Conservation (phyloP, 2,113 vertebrate genomes). For the Pterocles burchelli region DNA sequence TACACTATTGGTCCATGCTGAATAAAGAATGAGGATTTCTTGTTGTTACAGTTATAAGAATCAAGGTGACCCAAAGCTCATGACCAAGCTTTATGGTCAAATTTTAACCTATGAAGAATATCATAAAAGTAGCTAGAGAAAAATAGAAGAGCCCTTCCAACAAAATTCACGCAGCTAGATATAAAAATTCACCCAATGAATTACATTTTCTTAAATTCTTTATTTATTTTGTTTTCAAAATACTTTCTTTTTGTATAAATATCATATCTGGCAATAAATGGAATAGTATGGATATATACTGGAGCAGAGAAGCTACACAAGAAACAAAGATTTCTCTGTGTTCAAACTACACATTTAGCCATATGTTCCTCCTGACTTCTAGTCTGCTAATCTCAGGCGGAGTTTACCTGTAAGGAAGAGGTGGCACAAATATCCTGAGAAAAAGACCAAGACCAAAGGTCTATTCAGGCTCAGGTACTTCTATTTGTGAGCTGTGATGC, state of each 20-base stretch:
- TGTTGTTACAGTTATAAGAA: not conserved
- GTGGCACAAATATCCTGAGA: not conserved
- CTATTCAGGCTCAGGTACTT: not conserved
- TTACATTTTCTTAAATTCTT: not conserved
- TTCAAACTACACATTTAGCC: not conserved
- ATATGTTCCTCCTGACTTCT: not conserved
- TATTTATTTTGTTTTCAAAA: not conserved
- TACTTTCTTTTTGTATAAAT: not conserved
- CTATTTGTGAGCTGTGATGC: not conserved
- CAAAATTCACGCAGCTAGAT: not conserved
- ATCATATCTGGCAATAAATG: not conserved
- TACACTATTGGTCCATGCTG: not conserved
- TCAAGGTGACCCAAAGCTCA: not conserved
- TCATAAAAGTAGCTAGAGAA: not conserved
- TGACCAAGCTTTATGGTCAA: not conserved
- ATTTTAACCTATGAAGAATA: not conserved
- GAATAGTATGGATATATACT: not conserved
- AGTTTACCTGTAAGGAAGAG: not conserved
- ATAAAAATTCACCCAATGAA: not conserved
- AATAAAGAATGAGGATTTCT: not conserved
- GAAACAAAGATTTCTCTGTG: not conserved
- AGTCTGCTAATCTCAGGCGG: not conserved
- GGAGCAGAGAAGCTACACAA: not conserved
- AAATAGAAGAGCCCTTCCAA: not conserved
- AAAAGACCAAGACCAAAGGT: not conserved